Conservation (phyloP, 2,888 invertebrate species). For the Tanytarsus gracilentus region DNA sequence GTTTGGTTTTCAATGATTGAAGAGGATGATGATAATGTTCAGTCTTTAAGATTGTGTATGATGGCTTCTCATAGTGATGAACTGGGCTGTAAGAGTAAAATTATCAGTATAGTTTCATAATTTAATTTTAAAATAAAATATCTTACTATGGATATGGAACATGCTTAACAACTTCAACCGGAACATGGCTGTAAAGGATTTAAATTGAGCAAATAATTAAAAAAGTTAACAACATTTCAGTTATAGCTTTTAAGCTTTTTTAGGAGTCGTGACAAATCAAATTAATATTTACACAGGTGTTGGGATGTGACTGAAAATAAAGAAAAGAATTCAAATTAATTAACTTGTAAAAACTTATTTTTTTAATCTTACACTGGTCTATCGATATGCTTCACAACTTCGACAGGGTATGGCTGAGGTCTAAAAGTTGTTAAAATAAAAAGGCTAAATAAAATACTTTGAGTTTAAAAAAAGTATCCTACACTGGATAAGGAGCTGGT, state of each 20-base stretch:
- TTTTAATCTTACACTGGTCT: background rate
- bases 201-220: background rate
- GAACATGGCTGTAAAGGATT: background rate
- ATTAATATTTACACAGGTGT: background rate
- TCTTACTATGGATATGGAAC: slow-evolving; percentile 15
- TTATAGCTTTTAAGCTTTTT: background rate
- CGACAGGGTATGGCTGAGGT: slow-evolving; percentile 24
- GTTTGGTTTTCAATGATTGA: slow-evolving; percentile 19
- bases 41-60: slow-evolving; percentile 11
- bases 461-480: background rate
- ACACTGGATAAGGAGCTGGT: background rate
- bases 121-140: background rate
- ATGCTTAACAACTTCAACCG: slow-evolving; percentile 14
- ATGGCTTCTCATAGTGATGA: background rate
- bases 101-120: background rate
- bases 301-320: no score
- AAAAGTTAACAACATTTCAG: background rate
- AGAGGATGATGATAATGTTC: slow-evolving; percentile 12
- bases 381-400: slow-evolving; percentile 6
- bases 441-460: background rate
- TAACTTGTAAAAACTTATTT: no score
- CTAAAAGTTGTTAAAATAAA: background rate
- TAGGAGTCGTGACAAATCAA: background rate
- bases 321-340: no score
- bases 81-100: slow-evolving; percentile 1